A percentile compares a stretch with the other conserved stretches of the same genome.
phyloP scores from a whole-genome alignment of 2,113 vertebrate species.

The Perccottus glenii region DNA sequence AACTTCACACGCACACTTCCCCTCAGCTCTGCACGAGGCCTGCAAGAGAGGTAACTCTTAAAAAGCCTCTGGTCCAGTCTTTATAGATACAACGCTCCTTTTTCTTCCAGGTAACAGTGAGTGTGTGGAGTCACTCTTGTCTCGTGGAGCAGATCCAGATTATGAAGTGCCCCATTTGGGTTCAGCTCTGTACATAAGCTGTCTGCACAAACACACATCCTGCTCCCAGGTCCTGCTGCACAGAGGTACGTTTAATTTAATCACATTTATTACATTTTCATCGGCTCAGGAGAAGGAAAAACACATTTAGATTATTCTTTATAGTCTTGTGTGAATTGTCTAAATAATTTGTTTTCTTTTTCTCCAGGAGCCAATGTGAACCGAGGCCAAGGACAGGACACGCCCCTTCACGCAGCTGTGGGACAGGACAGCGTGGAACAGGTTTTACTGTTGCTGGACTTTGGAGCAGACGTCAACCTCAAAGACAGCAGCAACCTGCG shows the following conservation, averaged over 20 bases:
- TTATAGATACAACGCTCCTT: not conserved
- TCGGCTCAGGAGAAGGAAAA: too few relatives aligned
- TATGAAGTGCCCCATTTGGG: slow-evolving; percentile 52
- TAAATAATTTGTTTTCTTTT: not conserved
- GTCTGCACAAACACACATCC: slow-evolving; percentile 42
- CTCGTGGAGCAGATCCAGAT: slow-evolving; percentile 64
- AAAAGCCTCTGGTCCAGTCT: too few relatives aligned
- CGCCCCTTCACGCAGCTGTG: slow-evolving; percentile 61
- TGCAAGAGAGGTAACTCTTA: slow-evolving; percentile 86
- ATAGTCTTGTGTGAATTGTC: not conserved
- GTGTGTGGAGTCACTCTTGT: slow-evolving; percentile 65
- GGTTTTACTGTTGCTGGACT: slow-evolving; percentile 58
- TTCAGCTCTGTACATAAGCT: slow-evolving; percentile 65
- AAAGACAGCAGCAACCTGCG: slow-evolving; percentile 49
- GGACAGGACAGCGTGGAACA: slow-evolving; percentile 51
- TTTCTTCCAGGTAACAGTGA: slow-evolving; percentile 47
- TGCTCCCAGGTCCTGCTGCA: slow-evolving; percentile 62
- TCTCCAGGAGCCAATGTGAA: slow-evolving; percentile 59
- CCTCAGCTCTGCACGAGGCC: slow-evolving; percentile 90
- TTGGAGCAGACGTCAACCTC: slow-evolving; percentile 56
- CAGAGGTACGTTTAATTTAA: slow-evolving; percentile 37
- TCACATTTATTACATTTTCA: too few relatives aligned
- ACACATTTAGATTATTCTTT: too few relatives aligned
- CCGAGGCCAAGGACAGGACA: slow-evolving; percentile 49
- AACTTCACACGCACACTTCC: slow-evolving; percentile 84